Evolutionary conservation across 2,797 vertebrate species (phyloP), one percentile per base, ranked within the genome.

Genomic region (Ctenosaura bakeri): DNA sequence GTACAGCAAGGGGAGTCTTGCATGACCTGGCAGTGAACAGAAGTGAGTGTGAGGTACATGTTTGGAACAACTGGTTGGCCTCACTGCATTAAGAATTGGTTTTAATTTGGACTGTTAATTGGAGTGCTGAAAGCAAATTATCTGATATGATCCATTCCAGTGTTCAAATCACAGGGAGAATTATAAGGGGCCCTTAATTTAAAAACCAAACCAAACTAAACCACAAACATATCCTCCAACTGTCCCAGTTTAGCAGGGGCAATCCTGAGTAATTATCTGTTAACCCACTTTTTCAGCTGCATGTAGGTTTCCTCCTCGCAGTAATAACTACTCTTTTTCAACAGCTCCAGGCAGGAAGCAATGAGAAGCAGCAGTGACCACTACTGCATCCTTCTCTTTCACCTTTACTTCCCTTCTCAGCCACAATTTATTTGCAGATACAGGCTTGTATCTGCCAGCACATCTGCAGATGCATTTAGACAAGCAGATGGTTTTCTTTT

Each of bases 291-390:
- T 20, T 62, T 32, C 29, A 32, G 29, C 66, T 32, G 71, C 66
- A 8, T 10, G 24, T 46, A 5, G 46, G 24, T 79, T 79, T 79
- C 77, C 26, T 56, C 9, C 16, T 81, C 6, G 42, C 66, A 4
- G 1, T 26, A 83, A 20, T 73, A 89, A 0, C 4, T 24, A 9
- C 0, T 35, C 78, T 91, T 83, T 88, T 84, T 64, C 0, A 82
- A 74, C 46, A 52, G 0, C 0, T 54, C 18, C n/a, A 78, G 1
- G 0, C 91, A 94, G 95, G 94, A 95, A 95, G 86, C 88, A 71
- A 29, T 0, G 77, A 74, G 88, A 84, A 64, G 35, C 6, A 38
- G 86, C 0, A 0, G 8, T 95, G 94, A 94, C 94, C 95, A 81
- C 73, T 89, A 50, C 74, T 29, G 76, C 83, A 79, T 87, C 32